Percentiles rank a stretch among this genome's conserved stretches.
Evolutionary conservation across 2,797 vertebrate species (phyloP).

Genomic region (Lutjanus campechanus): DNA sequence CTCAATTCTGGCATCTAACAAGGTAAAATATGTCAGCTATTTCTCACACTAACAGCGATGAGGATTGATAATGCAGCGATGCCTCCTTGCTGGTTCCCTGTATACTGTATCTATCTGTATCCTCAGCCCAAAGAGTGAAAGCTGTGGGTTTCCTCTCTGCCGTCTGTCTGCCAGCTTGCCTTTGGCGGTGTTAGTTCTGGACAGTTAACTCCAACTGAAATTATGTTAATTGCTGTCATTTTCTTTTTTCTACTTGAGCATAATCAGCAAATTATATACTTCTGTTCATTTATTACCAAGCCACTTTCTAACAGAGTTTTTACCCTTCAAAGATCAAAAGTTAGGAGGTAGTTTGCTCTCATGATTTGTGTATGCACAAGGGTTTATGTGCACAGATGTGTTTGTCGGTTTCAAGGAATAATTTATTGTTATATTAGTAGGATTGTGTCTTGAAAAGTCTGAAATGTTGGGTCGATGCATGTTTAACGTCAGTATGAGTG

Average conservation of each 20-base stretch:
- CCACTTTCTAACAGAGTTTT: constrained; percentile 77
- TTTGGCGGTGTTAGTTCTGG: constrained; percentile 90
- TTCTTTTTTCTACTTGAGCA: constrained; percentile 85
- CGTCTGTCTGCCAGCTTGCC: constrained; percentile 87
- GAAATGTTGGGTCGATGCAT: neutral
- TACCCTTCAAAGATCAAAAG: constrained; percentile 81
- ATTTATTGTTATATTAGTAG: constrained; percentile 17
- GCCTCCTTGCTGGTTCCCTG: constrained; percentile 57
- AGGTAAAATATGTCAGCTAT: constrained; percentile 37
- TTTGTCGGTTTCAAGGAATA: constrained; percentile 32
- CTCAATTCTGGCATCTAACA: constrained; percentile 21
- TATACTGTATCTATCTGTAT: constrained; percentile 64
- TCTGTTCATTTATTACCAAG: constrained; percentile 81
- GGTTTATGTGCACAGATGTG: constrained; percentile 25
- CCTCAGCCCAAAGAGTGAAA: constrained; percentile 66
- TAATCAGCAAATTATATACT: constrained; percentile 88
- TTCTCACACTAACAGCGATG: constrained; percentile 40
- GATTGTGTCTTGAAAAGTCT: constrained; percentile 1
- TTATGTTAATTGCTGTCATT: constrained; percentile 90
- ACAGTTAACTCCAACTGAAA: constrained; percentile 90
- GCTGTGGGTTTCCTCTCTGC: constrained; percentile 75
- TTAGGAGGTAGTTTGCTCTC: constrained; percentile 61
- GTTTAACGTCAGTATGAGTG: neutral
- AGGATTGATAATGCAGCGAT: constrained; percentile 64
- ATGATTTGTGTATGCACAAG: constrained; percentile 25